Conservation (phyloP, 1,140 invertebrate species). For the Drosophila truncata region DNA sequence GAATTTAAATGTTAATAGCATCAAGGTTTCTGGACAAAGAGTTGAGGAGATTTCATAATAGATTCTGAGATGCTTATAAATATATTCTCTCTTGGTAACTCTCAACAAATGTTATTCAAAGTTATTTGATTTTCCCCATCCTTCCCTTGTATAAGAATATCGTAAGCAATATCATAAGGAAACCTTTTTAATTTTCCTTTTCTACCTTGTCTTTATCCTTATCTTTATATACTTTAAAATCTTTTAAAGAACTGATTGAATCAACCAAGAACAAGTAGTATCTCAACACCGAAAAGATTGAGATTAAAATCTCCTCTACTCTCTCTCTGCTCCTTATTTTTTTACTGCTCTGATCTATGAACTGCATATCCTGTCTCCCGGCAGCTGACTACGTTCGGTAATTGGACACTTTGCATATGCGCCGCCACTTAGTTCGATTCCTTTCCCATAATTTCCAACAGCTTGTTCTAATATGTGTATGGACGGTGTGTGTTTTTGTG, state of each 20-base stretch:
- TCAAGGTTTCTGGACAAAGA: not conserved
- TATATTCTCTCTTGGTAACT: too few relatives aligned
- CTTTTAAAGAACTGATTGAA: not conserved
- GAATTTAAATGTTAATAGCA: not conserved
- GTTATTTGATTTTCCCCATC: too few relatives aligned
- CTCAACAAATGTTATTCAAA: too few relatives aligned
- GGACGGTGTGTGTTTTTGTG: not conserved
- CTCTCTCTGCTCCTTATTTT: not conserved
- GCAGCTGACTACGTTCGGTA: constrained; percentile 60
- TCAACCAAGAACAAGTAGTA: not conserved
- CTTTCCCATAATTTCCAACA: constrained; percentile 66
- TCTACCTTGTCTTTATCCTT: not conserved
- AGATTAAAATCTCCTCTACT: not conserved
- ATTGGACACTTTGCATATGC: constrained; percentile 75
- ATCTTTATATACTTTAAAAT: not conserved
- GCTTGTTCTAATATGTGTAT: constrained; percentile 67
- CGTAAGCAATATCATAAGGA: not conserved
- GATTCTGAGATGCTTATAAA: not conserved
- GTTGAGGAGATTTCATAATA: not conserved
- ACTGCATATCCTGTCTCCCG: constrained; percentile 57
- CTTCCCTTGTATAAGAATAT: not conserved
- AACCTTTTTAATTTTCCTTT: not conserved
- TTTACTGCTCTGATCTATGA: constrained; percentile 17
- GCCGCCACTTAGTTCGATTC: constrained; percentile 61
- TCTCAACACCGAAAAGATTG: not conserved